Conservation (phyloP, 2,888 invertebrate genomes). For the Lamellibrachia columna region DNA sequence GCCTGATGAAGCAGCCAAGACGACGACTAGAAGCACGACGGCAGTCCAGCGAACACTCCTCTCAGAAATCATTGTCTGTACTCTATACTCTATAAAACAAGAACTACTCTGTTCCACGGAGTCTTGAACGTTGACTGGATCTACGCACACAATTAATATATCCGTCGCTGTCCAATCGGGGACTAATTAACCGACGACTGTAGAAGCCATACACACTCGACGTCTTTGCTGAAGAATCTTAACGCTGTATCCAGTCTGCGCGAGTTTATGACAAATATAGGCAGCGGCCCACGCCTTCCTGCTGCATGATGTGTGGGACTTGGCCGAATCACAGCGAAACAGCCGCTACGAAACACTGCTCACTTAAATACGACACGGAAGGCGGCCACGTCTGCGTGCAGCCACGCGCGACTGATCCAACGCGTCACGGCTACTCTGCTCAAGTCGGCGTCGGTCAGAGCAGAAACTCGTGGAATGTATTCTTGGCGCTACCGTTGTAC, state of each 20-base stretch:
- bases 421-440: not conserved
- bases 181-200: not conserved
- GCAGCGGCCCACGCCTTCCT: slow-evolving; percentile 4
- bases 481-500: not conserved
- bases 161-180: not conserved
- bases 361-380: not conserved
- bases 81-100: not conserved
- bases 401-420: not conserved
- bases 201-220: not conserved
- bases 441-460: not conserved
- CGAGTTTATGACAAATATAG: not conserved
- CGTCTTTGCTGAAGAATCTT: not conserved
- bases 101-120: not conserved
- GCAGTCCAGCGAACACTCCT: not conserved
- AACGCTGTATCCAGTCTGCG: not conserved
- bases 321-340: not conserved
- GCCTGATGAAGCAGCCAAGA: not conserved
- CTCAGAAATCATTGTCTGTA: not conserved
- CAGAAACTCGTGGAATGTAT: not conserved
- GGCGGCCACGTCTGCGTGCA: not conserved
- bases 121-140: not conserved
- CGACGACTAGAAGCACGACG: not conserved
- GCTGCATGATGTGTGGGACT: not conserved
- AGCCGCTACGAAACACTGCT: not conserved
- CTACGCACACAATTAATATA: not conserved